Evolutionary conservation across 1,140 invertebrate genomes (phyloP), one percentile per base, ranked within the genome.

Genomic region (Meloidogyne chitwoodi): DNA sequence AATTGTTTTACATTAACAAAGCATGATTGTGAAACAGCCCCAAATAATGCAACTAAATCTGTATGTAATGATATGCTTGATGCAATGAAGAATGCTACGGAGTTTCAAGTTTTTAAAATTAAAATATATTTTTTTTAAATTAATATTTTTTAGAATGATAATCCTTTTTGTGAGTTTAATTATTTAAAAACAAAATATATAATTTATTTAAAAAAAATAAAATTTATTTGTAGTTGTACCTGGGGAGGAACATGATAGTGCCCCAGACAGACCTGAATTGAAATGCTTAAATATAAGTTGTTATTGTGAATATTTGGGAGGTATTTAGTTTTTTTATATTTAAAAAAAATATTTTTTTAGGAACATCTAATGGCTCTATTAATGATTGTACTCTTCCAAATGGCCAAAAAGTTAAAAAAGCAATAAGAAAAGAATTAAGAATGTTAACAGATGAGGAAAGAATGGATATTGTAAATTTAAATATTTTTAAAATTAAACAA

Each of bases 381-480:
- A 48, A 48, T 48, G 44, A 48, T 48, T 48, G 44, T 48, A 48
- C 44, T 4, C 44, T 48, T 48, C 14, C 14, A 48, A 48, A 48
- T 48, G 22, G 56, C 26, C 41, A 22, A 72, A 62, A 74, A 44
- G 8, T 67, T 81, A 12, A 24, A 27, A 48, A 81, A 66, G 72
- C 80, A 19, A 2, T 81, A 11, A 65, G 80, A 12, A 83, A 83
- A 62, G 80, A 81, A 64, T 81, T 82, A 34, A 61, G 80, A 61
- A 72, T 80, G 77, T 27, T 80, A 19, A 72, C 44, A 8, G 79
- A 74, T 41, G 66, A 80, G 12, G 79, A 81, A 68, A 41, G 77
- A 27, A 12, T 12, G 10, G 64, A 44, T 63, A 27, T 72, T 63
- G 70, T 72, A 72, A 22, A 72, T 27, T 63, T 27, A n/a, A 0